Evolutionary conservation across 2,888 invertebrate genomes (phyloP).

Genomic region (Acleris sparsana): DNA sequence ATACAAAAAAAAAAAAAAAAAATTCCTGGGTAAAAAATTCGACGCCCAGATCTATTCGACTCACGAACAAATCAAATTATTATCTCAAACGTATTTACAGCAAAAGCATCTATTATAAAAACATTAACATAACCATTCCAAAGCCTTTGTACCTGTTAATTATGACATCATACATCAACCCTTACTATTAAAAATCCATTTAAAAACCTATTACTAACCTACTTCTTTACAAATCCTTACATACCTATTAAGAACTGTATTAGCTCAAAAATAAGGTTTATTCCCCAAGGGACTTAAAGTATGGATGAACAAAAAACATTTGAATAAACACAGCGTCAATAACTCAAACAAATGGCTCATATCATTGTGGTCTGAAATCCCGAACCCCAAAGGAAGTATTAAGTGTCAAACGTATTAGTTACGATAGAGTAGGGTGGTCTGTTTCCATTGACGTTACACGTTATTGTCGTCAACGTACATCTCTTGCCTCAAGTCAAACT

Average conservation of each 20-base stretch:
- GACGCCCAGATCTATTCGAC: no score
- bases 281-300: not conserved
- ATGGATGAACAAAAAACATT: slow-evolving; percentile 39
- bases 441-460: slow-evolving; percentile 49
- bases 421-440: slow-evolving; percentile 53
- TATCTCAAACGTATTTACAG: not conserved
- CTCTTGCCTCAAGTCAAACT: no score
- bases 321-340: slow-evolving; percentile 55
- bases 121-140: slow-evolving; percentile 27
- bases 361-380: slow-evolving; percentile 63
- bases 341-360: slow-evolving; percentile 63
- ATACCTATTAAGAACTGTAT: not conserved
- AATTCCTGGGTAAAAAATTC: no score
- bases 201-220: slow-evolving; percentile 41
- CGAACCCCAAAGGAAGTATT: slow-evolving; percentile 72
- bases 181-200: slow-evolving; percentile 62
- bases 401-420: slow-evolving; percentile 74
- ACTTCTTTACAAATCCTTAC: not conserved
- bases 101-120: slow-evolving; percentile 32
- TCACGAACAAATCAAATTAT: no score
- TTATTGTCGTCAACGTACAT: not conserved
- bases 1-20: no score
- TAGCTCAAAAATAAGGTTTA: not conserved
- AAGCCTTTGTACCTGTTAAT: slow-evolving; percentile 64
- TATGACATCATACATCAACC: slow-evolving; percentile 78